Conservation (phyloP, 2,888 invertebrate genomes). For the Xanthorhoe spadicearia region DNA sequence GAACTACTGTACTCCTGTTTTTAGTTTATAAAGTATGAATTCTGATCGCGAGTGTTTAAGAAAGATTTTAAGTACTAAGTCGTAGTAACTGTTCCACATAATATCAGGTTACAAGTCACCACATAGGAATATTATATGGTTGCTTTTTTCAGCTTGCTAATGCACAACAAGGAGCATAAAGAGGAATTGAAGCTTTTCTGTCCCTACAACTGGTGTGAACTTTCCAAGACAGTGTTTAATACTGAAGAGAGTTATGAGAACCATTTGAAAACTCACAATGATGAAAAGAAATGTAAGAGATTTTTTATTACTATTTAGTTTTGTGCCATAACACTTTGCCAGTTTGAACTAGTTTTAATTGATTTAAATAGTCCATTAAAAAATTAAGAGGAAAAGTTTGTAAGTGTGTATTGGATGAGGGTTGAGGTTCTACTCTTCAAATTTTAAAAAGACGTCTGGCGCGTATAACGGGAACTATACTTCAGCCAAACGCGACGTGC, state of each 20-base stretch:
- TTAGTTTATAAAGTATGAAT: too few relatives aligned
- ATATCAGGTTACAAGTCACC: neutral
- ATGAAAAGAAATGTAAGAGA: constrained; percentile 59
- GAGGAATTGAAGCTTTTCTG: constrained; percentile 59
- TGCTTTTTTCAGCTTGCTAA: constrained; percentile 57
- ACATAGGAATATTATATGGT: neutral
- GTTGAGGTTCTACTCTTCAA: too few relatives aligned
- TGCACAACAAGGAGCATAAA: constrained; percentile 62
- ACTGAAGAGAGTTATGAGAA: constrained; percentile 51
- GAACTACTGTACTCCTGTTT: too few relatives aligned
- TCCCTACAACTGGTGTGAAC: constrained; percentile 56
- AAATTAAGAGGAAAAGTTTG: too few relatives aligned
- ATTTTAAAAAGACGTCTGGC: too few relatives aligned
- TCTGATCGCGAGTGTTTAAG: too few relatives aligned
- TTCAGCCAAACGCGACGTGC: too few relatives aligned
- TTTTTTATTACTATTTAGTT: neutral
- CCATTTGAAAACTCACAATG: constrained; percentile 64
- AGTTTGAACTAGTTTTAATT: neutral
- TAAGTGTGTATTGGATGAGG: too few relatives aligned
- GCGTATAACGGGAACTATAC: too few relatives aligned
- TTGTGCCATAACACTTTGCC: neutral
- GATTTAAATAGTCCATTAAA: too few relatives aligned
- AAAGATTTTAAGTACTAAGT: too few relatives aligned
- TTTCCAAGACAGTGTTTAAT: constrained; percentile 54
- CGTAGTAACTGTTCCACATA: too few relatives aligned